Base-by-base conservation (phyloP, 2,888 invertebrate species). In the Thalpophila matura region DNA sequence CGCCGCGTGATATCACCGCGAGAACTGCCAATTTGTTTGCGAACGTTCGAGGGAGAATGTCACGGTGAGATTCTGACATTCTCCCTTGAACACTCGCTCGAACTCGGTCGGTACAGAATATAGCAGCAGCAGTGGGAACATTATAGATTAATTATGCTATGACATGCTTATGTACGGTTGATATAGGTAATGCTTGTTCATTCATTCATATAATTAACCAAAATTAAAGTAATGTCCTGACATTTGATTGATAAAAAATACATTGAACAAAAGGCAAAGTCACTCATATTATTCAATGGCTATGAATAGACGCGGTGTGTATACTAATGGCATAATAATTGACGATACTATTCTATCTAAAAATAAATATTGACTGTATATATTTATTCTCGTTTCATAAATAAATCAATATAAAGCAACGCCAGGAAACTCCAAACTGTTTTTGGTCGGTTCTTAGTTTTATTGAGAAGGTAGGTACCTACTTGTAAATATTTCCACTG, bases 301-400 rank as follows among this genome's bases (percentile, higher is more conserved):
- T 66, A 58, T 73, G 18, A 53, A 66, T 54, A 66, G 12, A 37
- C 9, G 31, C 18, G 12, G 12, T 38, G 29, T 37, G 40, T 37
- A 31, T 18, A 18, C 24, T 58, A 73, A 70, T 55, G 74, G 22
- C 24, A 66, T 12, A 43, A 66, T 70, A 73, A 70, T 59, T 67
- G 54, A 54, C 33, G 9, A 27, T 2, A 22, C 12, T 4, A 16
- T n/a, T 24, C 45, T 37, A 33, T 6, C 73, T 24, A 43, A 55
- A 59, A 66, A 66, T 59, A 60, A 29, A 43, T 38, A 42, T 46
- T 31, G 9, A 26, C 12, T 45, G n/a, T 22, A 14, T 33, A 40
- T 18, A 7, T 16, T 20, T 37, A 37, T 27, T 1, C 9, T 24
- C 1, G 49, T 33, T 49, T 35, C 16, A 49, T 38, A 46, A 22